Evolutionary conservation across 1,140 invertebrate species (phyloP).

Genomic region (Wiebesia pumilae): DNA sequence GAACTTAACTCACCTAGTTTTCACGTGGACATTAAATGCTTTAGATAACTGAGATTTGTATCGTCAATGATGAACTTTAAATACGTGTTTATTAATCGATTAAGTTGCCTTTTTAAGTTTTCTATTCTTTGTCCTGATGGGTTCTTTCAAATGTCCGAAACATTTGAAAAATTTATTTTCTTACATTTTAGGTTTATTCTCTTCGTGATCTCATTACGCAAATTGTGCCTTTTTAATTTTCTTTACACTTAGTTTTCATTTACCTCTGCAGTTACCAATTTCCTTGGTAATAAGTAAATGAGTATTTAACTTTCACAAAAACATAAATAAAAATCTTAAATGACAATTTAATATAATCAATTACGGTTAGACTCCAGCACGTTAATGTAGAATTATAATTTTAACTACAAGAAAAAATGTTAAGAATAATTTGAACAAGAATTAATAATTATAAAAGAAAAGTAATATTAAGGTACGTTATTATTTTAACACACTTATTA

Average conservation of each 20-base stretch:
- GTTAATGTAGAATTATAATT: neutral
- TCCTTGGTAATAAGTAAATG: neutral
- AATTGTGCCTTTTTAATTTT: neutral
- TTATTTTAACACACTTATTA: neutral
- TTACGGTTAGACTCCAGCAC: neutral
- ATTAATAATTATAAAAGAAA: constrained; percentile 8
- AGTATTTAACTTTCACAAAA: neutral
- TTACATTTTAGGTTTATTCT: neutral
- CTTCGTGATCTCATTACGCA: neutral
- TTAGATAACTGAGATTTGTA: too few relatives aligned
- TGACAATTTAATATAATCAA: constrained; percentile 14
- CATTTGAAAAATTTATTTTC: neutral
- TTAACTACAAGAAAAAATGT: neutral
- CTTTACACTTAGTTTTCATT: neutral
- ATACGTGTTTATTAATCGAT: too few relatives aligned
- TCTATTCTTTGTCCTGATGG: too few relatives aligned
- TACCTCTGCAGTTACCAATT: neutral
- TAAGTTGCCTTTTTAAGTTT: too few relatives aligned
- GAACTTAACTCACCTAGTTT: too few relatives aligned
- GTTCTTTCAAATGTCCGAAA: too few relatives aligned
- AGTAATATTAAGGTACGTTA: neutral
- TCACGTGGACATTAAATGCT: too few relatives aligned
- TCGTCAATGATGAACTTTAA: too few relatives aligned
- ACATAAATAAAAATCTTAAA: neutral
- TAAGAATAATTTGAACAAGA: neutral